phyloP scores from a whole-genome alignment of 1,140 invertebrate genomes.

The Plutomurus gul region DNA sequence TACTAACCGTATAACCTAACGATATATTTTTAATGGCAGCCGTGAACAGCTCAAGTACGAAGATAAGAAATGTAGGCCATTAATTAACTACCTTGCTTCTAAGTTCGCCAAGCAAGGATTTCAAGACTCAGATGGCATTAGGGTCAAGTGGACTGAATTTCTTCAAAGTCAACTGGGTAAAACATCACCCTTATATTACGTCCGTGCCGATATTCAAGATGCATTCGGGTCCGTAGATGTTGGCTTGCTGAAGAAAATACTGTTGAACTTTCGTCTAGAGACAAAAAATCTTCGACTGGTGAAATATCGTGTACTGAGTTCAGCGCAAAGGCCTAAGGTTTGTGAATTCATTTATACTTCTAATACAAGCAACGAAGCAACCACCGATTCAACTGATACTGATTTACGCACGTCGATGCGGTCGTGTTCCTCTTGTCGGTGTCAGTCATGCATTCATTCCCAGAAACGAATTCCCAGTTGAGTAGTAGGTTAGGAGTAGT shows the following conservation, averaged over 20 bases:
- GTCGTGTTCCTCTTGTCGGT: too few species aligned
- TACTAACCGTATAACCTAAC: not conserved
- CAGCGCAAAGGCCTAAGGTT: not conserved
- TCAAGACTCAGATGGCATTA: not conserved
- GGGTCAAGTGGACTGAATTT: not conserved
- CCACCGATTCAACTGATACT: too few species aligned
- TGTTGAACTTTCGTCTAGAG: not conserved
- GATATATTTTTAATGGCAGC: not conserved
- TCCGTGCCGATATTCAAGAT: constrained; percentile 37
- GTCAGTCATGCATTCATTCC: too few species aligned
- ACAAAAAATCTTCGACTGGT: too few species aligned
- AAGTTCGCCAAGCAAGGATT: not conserved
- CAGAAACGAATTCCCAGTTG: too few species aligned
- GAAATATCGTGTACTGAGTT: not conserved
- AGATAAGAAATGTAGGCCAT: not conserved
- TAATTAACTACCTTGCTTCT: constrained; percentile 26
- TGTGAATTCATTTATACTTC: not conserved
- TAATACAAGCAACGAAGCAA: too few species aligned
- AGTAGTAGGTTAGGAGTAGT: too few species aligned
- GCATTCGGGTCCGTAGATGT: constrained; percentile 31
- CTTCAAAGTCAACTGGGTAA: not conserved
- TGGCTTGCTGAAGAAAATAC: not conserved
- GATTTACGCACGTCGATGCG: too few species aligned
- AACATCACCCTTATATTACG: constrained; percentile 4
- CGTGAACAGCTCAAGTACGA: not conserved